Evolutionary conservation across 1,140 invertebrate species (phyloP).

Genomic region (Sinella curviseta): DNA sequence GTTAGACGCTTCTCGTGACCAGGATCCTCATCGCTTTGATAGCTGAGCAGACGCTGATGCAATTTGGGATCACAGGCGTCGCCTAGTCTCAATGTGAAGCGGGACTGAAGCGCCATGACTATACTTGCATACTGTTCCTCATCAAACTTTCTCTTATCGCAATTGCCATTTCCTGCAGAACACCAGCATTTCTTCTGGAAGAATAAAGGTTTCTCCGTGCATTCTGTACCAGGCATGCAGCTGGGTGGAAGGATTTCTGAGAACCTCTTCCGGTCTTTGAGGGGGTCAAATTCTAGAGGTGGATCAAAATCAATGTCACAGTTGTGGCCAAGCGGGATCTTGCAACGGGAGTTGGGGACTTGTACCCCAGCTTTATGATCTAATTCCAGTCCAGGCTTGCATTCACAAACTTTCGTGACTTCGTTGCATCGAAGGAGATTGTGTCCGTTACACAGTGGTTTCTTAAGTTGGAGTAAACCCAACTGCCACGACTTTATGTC

Average conservation of each 20-base stretch:
- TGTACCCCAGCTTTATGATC: not conserved
- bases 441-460: not conserved
- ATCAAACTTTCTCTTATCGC: not conserved
- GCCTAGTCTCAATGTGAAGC: not conserved
- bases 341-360: too few species aligned
- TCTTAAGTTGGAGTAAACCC: not conserved
- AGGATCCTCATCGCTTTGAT: not conserved
- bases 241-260: not conserved
- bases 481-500: not conserved
- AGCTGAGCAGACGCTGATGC: not conserved
- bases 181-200: not conserved
- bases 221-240: not conserved
- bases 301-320: not conserved
- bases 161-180: not conserved
- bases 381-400: not conserved
- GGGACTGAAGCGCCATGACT: not conserved
- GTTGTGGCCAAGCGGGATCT: not conserved
- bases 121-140: not conserved
- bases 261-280: not conserved
- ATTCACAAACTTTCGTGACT: not conserved
- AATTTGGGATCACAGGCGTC: not conserved
- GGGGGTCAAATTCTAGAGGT: not conserved
- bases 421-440: not conserved
- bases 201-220: not conserved
- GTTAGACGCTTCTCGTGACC: not conserved